A percentile compares a stretch with the other conserved stretches of the same genome.
These are phyloP conservation scores for Leucophenga varia DNA, from an alignment of 1,140 invertebrate species.

Conservation along the genomic window DNA sequence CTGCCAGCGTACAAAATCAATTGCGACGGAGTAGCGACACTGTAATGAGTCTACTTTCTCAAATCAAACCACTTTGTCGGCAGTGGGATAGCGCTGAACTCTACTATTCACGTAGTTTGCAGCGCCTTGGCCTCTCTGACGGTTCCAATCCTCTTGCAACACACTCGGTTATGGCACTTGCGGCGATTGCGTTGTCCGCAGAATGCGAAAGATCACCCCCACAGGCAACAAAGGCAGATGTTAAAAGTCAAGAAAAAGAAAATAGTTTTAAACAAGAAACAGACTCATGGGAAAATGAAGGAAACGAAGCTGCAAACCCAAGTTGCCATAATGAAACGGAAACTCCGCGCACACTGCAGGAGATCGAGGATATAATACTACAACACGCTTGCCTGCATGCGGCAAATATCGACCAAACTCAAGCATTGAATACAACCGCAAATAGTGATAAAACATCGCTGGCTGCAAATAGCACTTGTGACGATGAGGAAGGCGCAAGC, in stretches of 20 bases:
- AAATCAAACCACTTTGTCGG: constrained; percentile 28
- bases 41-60: constrained; percentile 26
- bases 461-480: constrained; percentile 2
- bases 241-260: too few relatives aligned
- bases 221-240: too few relatives aligned
- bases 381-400: constrained; percentile 15
- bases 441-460: constrained; percentile 10
- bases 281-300: too few relatives aligned
- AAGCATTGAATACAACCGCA: neutral
- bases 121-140: constrained; percentile 31
- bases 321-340: too few relatives aligned
- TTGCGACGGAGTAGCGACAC: constrained; percentile 17
- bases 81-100: constrained; percentile 41
- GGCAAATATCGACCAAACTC: neutral
- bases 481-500: constrained; percentile 4
- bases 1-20: constrained; percentile 23
- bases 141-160: constrained; percentile 17
- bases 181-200: constrained; percentile 35
- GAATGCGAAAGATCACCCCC: too few relatives aligned
- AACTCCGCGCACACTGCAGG: constrained; percentile 20
- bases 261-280: neutral
- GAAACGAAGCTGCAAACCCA: too few relatives aligned
- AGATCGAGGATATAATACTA: constrained; percentile 37
- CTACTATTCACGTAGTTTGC: constrained; percentile 33
- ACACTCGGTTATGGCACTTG: constrained; percentile 37